Percentiles rank a stretch among this genome's conserved stretches.
Conservation (phyloP, 2,113 vertebrate genomes). For the Cynocephalus volans region DNA sequence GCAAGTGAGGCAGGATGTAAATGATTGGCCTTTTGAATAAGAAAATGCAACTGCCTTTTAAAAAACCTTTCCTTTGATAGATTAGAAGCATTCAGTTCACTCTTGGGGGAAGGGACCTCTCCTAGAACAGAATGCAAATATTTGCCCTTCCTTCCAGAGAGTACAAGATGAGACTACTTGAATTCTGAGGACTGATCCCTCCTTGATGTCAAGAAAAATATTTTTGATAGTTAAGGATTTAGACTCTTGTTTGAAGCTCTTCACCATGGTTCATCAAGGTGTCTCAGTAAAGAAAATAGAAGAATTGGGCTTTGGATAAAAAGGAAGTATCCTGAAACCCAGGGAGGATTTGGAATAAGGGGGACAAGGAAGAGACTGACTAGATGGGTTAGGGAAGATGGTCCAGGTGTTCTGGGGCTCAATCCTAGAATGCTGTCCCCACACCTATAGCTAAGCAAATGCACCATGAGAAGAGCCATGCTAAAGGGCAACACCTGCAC, state of each 20-base stretch:
- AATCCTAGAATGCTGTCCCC: background rate
- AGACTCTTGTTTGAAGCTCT: conserved; percentile 2
- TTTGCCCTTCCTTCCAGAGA: conserved; percentile 40
- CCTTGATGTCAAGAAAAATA: background rate
- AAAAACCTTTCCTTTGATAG: background rate
- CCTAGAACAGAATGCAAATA: conserved; percentile 48
- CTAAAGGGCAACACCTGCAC: background rate
- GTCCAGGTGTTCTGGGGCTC: background rate
- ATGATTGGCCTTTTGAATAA: conserved; percentile 48
- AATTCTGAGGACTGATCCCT: conserved; percentile 55
- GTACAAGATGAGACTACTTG: background rate
- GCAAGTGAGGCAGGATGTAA: conserved; percentile 44
- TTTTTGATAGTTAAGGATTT: conserved; percentile 42
- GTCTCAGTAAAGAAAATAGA: background rate
- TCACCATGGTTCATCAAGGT: background rate
- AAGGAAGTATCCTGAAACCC: conserved; percentile 6
- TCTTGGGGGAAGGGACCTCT: background rate
- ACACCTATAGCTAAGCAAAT: background rate
- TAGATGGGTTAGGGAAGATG: background rate
- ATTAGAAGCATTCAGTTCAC: conserved; percentile 19
- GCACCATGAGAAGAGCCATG: background rate
- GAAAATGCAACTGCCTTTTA: conserved; percentile 26
- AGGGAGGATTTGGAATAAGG: background rate
- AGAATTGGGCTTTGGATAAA: background rate
- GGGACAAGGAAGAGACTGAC: conserved; percentile 1